phyloP scores from a whole-genome alignment of 2,888 invertebrate species.

The Pollenia amentaria region DNA sequence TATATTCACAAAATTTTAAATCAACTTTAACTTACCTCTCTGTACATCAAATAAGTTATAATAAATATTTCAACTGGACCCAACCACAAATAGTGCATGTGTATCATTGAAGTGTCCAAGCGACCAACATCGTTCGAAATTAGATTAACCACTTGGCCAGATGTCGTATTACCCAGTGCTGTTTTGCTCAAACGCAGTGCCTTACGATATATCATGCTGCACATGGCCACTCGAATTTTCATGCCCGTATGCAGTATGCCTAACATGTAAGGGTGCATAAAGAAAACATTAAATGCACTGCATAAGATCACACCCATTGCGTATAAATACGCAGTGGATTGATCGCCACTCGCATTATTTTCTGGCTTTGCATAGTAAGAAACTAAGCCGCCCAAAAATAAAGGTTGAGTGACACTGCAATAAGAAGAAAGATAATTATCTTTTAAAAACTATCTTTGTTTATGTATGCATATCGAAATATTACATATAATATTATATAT shows the following conservation, averaged over 20 bases:
- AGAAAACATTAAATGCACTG: constrained; percentile 89
- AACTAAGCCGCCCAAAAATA: constrained; percentile 88
- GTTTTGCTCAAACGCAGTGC: constrained; percentile 89
- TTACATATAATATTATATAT: constrained; percentile 18
- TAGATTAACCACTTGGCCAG: constrained; percentile 92
- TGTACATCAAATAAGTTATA: constrained; percentile 91
- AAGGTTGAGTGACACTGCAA: constrained; percentile 87
- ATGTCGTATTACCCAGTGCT: constrained; percentile 90
- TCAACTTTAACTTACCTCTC: constrained; percentile 71
- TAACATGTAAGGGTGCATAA: constrained; percentile 95
- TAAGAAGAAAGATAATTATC: constrained; percentile 10
- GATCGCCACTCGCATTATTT: constrained; percentile 66
- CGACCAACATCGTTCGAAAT: constrained; percentile 96
- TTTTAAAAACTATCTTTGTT: background rate
- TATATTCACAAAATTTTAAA: background rate
- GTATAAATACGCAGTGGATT: constrained; percentile 89
- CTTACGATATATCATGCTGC: constrained; percentile 89
- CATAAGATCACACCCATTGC: constrained; percentile 90
- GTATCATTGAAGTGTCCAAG: constrained; percentile 88
- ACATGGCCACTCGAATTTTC: constrained; percentile 88
- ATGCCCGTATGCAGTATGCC: constrained; percentile 88
- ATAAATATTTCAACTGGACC: constrained; percentile 93
- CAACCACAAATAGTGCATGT: constrained; percentile 96
- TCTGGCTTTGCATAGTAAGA: constrained; percentile 85
- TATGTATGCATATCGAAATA: background rate